Base-by-base conservation (phyloP, 2,797 vertebrate species). In the Lerista edwardsae region DNA sequence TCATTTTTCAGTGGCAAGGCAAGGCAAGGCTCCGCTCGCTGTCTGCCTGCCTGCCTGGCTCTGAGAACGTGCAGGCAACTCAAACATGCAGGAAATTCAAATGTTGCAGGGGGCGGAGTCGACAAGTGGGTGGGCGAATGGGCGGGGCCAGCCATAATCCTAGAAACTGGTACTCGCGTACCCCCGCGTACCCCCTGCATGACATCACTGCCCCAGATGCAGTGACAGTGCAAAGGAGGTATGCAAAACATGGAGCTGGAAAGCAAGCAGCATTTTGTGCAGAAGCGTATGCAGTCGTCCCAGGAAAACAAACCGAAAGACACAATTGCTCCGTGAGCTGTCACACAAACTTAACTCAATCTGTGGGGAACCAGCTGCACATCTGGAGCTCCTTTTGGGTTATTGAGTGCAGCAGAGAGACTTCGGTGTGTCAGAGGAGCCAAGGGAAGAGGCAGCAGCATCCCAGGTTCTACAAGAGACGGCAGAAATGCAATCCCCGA, bases 381-480 rank as follows among this genome's bases (percentile, higher is more conserved):
- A 27, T 77, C 51, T 71, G 61, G 65, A 19, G 31, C 11, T 71
- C 1, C 59, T 2, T 9, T 36, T 17, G 44, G 34, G 25, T 3
- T 41, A 86, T 75, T 55, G 8, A 39, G 10, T 47, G 75, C 31
- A 72, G 75, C 31, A 72, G 72, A 85, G 73, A 59, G 76, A 77
- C 15, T 31, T 86, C 1, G 0, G 0, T 8, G 7, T 85, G 89
- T 88, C 76, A 69, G 57, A 75, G 81, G 87, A 79, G 79, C 85
- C 31, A 31, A 67, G 34, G 39, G 36, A 41, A 79, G 25, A 65
- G 27, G 36, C 21, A 29, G 36, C 21, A 29, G 8, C 29, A 25
- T 73, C 41, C 51, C 29, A 75, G 75, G 47, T 77, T 75, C 39
- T 75, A n/a, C 87, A 57, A 73, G 31, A 86, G 84, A 67, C 75